Percentiles rank a stretch among this genome's conserved stretches.
Conservation (phyloP, 2,113 vertebrate species). For the Tangachromis dhanisi region DNA sequence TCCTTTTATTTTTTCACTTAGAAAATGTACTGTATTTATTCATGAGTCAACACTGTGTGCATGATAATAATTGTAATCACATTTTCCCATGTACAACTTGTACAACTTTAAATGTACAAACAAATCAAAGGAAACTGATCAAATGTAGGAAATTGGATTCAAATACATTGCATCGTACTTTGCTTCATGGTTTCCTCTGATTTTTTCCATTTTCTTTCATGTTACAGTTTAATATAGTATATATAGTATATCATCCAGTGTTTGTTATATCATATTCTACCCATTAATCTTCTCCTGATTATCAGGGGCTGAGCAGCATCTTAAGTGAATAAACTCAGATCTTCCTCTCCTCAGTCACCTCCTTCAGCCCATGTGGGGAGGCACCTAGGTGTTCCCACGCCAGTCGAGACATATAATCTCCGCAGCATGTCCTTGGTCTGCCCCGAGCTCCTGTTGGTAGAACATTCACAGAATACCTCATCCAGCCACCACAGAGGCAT, state of each 20-base stretch:
- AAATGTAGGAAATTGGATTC: neutral
- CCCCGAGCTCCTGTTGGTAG: neutral
- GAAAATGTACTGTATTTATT: neutral
- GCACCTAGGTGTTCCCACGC: neutral
- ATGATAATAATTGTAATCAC: neutral
- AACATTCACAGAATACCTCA: neutral
- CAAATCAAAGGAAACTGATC: neutral
- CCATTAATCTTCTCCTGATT: neutral
- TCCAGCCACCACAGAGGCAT: neutral
- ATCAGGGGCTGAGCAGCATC: neutral
- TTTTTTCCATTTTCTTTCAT: neutral
- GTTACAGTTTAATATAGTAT: neutral
- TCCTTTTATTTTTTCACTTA: neutral
- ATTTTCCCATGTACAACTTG: neutral
- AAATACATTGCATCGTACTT: neutral
- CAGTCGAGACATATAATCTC: neutral
- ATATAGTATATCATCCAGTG: neutral
- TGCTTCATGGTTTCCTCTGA: neutral
- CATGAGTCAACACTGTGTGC: neutral
- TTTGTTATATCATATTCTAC: neutral
- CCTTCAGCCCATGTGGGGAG: neutral
- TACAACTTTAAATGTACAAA: neutral
- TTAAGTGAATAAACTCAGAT: neutral
- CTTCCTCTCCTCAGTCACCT: neutral
- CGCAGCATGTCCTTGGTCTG: neutral